phyloP scores from a whole-genome alignment of 2,888 invertebrate genomes.

The Sialis fuliginosa region DNA sequence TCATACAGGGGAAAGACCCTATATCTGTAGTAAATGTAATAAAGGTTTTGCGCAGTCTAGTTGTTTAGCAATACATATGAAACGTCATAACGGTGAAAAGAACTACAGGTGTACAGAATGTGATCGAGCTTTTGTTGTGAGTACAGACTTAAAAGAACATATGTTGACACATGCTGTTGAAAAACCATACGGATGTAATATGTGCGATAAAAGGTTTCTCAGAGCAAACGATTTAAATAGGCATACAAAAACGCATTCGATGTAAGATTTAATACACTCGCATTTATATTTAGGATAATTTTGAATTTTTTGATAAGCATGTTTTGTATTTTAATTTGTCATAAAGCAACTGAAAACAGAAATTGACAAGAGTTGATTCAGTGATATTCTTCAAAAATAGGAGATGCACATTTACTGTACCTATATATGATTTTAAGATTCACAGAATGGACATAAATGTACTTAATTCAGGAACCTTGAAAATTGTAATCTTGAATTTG shows the following conservation, averaged over 20 bases:
- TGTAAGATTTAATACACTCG: constrained; percentile 1
- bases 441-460: too few relatives aligned
- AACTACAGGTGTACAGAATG: constrained; percentile 17
- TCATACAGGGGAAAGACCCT: constrained; percentile 25
- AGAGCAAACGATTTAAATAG: constrained; percentile 17
- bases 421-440: too few relatives aligned
- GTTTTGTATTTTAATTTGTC: background rate
- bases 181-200: constrained; percentile 16
- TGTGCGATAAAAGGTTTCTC: constrained; percentile 18
- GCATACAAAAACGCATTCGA: constrained; percentile 16
- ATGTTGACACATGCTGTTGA: constrained; percentile 15
- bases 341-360: background rate
- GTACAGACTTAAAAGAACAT: constrained; percentile 18
- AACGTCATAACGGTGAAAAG: constrained; percentile 20
- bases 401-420: background rate
- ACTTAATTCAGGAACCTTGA: too few relatives aligned
- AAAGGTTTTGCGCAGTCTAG: constrained; percentile 25
- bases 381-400: background rate
- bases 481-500: too few relatives aligned
- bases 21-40: constrained; percentile 21
- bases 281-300: background rate
- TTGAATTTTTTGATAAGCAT: background rate
- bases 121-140: constrained; percentile 18
- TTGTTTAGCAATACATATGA: constrained; percentile 24
- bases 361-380: background rate